These are phyloP conservation scores for Drosophila athabasca DNA, from an alignment of 1,140 invertebrate genomes.

Conservation along the genomic window DNA sequence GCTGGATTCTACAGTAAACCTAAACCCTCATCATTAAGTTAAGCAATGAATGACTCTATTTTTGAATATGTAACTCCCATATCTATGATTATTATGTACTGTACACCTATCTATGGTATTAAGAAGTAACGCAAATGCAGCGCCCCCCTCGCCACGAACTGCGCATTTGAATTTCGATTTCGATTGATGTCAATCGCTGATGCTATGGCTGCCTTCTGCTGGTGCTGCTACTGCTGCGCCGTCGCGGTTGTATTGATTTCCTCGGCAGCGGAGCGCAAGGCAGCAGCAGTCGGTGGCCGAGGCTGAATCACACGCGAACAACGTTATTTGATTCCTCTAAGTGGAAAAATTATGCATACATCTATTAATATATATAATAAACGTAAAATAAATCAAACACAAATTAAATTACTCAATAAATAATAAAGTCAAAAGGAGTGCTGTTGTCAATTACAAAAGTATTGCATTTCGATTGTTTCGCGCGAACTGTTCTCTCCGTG, in stretches of 20 bases:
- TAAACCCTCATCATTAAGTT: slow-evolving; percentile 54
- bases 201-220: slow-evolving; percentile 10
- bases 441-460: slow-evolving; percentile 33
- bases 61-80: slow-evolving; percentile 57
- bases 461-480: slow-evolving; percentile 16
- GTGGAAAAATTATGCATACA: slow-evolving; percentile 48
- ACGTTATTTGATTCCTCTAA: slow-evolving; percentile 66
- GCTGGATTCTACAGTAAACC: slow-evolving; percentile 13
- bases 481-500: slow-evolving; percentile 6
- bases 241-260: slow-evolving; percentile 72
- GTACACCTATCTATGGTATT: slow-evolving; percentile 48
- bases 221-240: slow-evolving; percentile 60
- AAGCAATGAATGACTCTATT: slow-evolving; percentile 64
- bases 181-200: slow-evolving; percentile 15
- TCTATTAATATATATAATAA: slow-evolving; percentile 47
- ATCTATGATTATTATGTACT: slow-evolving; percentile 42
- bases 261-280: slow-evolving; percentile 24
- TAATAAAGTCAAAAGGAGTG: slow-evolving; percentile 1
- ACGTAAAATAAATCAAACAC: slow-evolving; percentile 57
- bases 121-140: slow-evolving; percentile 11
- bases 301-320: slow-evolving; percentile 67
- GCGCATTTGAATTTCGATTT: slow-evolving; percentile 68
- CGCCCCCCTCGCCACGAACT: slow-evolving; percentile 28
- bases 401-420: slow-evolving; percentile 52
- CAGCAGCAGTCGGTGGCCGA: slow-evolving; percentile 54